Evolutionary conservation across 2,888 invertebrate genomes (phyloP).

Genomic region (Caenorhabditis uteleia): DNA sequence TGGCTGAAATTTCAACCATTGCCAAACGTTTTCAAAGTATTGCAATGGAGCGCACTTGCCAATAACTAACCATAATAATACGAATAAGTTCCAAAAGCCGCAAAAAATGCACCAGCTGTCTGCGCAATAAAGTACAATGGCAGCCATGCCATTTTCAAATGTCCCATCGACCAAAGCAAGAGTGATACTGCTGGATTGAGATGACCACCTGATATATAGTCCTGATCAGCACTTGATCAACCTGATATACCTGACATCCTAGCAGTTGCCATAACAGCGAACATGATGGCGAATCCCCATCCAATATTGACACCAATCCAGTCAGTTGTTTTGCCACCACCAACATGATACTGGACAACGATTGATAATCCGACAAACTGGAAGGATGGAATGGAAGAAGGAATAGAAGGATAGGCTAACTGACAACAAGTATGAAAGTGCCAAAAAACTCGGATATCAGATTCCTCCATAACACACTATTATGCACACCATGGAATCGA

Average conservation of each 20-base stretch:
- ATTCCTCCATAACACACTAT: conserved; percentile 35
- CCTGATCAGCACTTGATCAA: neutral
- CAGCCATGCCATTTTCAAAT: conserved; percentile 47
- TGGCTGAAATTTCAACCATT: too few species aligned
- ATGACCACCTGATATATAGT: conserved; percentile 45
- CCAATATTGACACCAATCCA: conserved; percentile 56
- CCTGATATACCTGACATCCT: conserved; percentile 42
- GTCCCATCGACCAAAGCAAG: conserved; percentile 51
- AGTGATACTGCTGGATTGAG: conserved; percentile 59
- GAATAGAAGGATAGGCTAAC: conserved; percentile 1
- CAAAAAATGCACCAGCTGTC: conserved; percentile 55
- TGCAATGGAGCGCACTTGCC: too few species aligned
- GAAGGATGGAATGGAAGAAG: conserved; percentile 5
- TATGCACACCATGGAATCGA: conserved; percentile 29
- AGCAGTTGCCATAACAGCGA: conserved; percentile 45
- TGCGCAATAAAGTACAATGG: conserved; percentile 46
- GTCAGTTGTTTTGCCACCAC: conserved; percentile 37
- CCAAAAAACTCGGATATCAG: conserved; percentile 51
- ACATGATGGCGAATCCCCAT: conserved; percentile 56
- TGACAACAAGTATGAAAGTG: conserved; percentile 53
- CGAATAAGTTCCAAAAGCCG: conserved; percentile 50
- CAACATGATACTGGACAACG: conserved; percentile 49
- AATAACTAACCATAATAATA: conserved; percentile 56
- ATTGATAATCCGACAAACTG: conserved; percentile 55
- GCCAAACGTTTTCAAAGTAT: too few species aligned